Evolutionary conservation across 2,113 vertebrate species (phyloP).

Genomic region (Crotalus horridus): DNA sequence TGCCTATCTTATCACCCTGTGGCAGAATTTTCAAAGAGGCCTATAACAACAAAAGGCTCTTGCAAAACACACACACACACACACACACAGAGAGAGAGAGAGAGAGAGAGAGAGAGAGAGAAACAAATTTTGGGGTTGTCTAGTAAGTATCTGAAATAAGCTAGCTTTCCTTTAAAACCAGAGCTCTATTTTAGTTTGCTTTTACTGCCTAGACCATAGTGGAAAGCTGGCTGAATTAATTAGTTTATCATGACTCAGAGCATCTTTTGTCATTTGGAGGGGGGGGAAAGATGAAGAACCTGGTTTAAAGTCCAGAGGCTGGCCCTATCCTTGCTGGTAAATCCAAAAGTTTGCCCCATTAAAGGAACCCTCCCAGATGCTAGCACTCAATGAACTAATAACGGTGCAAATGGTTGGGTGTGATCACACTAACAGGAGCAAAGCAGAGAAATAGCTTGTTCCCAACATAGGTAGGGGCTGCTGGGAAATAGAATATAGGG

Average conservation of each 20-base stretch:
- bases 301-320: not conserved
- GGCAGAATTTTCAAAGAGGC: not conserved
- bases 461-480: not conserved
- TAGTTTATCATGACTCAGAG: not conserved
- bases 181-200: not conserved
- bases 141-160: not conserved
- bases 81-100: not conserved
- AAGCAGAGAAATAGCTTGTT: not conserved
- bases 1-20: not conserved
- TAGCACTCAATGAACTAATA: not conserved
- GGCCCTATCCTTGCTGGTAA: not conserved
- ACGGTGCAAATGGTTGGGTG: no score
- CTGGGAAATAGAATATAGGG: not conserved
- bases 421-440: not conserved
- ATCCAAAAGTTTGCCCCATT: not conserved
- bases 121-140: not conserved
- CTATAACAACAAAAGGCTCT: not conserved
- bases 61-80: not conserved
- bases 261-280: not conserved
- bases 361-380: not conserved
- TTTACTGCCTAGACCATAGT: not conserved
- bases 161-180: not conserved
- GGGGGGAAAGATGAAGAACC: not conserved
- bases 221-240: not conserved
- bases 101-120: no score